phyloP scores from a whole-genome alignment of 1,140 invertebrate genomes.

The Hydropsyche tenuis region DNA sequence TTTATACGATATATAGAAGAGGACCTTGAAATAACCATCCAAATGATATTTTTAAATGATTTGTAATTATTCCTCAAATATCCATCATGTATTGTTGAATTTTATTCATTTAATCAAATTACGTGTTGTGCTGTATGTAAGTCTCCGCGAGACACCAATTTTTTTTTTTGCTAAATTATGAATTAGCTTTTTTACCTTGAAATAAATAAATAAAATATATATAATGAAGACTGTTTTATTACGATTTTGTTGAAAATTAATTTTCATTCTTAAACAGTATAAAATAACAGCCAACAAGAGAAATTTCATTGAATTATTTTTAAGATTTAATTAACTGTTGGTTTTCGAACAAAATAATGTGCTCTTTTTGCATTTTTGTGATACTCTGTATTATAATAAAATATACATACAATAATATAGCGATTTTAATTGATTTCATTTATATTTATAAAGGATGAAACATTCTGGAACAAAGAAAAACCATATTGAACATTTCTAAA shows the following conservation, averaged over 20 bases:
- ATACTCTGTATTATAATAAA: slow-evolving; percentile 50
- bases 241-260: slow-evolving; percentile 3
- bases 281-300: slow-evolving; percentile 24
- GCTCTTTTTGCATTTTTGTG: slow-evolving; percentile 49
- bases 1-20: no score
- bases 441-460: no score
- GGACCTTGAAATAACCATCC: slow-evolving; percentile 40
- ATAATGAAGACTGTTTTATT: slow-evolving; percentile 36
- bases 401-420: slow-evolving; percentile 42
- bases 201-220: neutral
- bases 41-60: slow-evolving; percentile 46
- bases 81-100: slow-evolving; percentile 35
- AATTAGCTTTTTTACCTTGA: slow-evolving; percentile 35
- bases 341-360: slow-evolving; percentile 49
- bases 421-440: neutral
- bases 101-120: slow-evolving; percentile 31
- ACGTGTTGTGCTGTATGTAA: slow-evolving; percentile 36
- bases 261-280: neutral
- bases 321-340: slow-evolving; percentile 29
- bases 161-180: slow-evolving; percentile 33
- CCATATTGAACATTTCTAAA: no score
- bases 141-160: slow-evolving; percentile 38
- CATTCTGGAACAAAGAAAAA: no score
- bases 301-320: slow-evolving; percentile 21
- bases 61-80: slow-evolving; percentile 37